Percentiles rank a stretch among this genome's conserved stretches.
These are phyloP conservation scores for Pseudochirops corinnae DNA, from an alignment of 2,797 vertebrate species.

Conservation along the genomic window DNA sequence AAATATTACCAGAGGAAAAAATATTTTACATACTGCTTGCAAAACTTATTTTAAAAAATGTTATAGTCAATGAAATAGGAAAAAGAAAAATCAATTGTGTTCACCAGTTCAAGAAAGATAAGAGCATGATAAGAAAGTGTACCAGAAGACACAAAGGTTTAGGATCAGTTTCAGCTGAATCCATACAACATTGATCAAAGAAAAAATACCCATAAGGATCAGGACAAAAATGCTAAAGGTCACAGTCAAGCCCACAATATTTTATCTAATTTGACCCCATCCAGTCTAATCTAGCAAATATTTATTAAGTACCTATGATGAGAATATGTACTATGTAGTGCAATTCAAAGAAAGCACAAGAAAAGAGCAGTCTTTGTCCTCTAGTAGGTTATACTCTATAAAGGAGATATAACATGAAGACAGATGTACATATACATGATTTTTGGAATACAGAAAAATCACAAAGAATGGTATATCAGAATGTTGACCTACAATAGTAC, in stretches of 20 bases:
- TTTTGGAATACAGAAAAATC: background rate
- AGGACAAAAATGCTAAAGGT: background rate
- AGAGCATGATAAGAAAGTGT: background rate
- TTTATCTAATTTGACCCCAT: background rate
- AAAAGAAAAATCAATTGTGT: background rate
- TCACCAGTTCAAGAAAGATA: background rate
- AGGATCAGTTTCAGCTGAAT: background rate
- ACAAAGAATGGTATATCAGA: background rate
- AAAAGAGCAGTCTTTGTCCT: too few relatives aligned
- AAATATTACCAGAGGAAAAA: background rate
- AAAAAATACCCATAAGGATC: background rate
- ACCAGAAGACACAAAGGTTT: background rate
- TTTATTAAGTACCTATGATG: background rate
- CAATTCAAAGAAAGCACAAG: background rate
- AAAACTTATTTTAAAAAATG: slow-evolving; percentile 6
- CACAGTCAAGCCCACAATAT: background rate
- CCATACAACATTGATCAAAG: background rate
- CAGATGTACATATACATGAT: background rate
- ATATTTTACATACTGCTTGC: background rate
- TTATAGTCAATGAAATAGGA: background rate
- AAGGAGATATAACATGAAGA: background rate
- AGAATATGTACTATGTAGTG: background rate
- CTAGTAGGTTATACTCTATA: background rate
- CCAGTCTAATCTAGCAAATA: background rate
- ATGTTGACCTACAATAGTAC: background rate